A percentile compares a stretch with the other conserved stretches of the same genome.
Conservation (phyloP, 2,888 invertebrate species). For the Stomorhina lunata region DNA sequence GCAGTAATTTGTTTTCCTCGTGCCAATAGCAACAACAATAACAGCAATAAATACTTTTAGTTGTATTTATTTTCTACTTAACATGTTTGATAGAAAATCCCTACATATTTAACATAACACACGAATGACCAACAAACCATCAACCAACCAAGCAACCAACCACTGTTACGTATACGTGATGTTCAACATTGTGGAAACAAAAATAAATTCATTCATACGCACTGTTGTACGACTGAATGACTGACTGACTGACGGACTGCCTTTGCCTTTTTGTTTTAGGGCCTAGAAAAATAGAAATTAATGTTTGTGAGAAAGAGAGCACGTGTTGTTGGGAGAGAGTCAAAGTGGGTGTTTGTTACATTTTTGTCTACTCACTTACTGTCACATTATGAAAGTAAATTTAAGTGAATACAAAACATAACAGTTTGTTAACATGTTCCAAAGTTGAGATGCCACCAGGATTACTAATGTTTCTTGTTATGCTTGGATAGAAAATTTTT, state of each 20-base stretch:
- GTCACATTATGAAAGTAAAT: not conserved
- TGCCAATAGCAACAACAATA: constrained; percentile 25
- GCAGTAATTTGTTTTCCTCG: constrained; percentile 34
- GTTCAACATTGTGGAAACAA: constrained; percentile 7
- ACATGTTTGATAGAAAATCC: not conserved
- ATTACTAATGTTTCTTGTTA: not conserved
- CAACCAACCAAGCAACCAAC: no score
- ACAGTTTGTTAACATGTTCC: constrained; percentile 22
- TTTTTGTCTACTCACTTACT: constrained; percentile 32
- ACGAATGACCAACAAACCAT: not conserved
- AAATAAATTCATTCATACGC: constrained; percentile 63
- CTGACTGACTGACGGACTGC: no score
- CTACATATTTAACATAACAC: no score
- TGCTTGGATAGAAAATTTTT: no score
- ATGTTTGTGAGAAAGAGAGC: constrained; percentile 55
- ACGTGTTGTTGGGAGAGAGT: constrained; percentile 41
- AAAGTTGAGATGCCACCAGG: constrained; percentile 5
- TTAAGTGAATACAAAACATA: constrained; percentile 29
- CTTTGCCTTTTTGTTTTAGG: no score
- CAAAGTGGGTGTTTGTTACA: constrained; percentile 3
- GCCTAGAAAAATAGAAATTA: no score
- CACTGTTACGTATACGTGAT: constrained; percentile 50
- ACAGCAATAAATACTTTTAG: not conserved
- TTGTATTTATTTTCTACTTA: no score
- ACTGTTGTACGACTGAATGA: no score